Percentiles rank a stretch among this genome's conserved stretches.
phyloP scores from a whole-genome alignment of 2,888 invertebrate species.

The Augiades crinisus region DNA sequence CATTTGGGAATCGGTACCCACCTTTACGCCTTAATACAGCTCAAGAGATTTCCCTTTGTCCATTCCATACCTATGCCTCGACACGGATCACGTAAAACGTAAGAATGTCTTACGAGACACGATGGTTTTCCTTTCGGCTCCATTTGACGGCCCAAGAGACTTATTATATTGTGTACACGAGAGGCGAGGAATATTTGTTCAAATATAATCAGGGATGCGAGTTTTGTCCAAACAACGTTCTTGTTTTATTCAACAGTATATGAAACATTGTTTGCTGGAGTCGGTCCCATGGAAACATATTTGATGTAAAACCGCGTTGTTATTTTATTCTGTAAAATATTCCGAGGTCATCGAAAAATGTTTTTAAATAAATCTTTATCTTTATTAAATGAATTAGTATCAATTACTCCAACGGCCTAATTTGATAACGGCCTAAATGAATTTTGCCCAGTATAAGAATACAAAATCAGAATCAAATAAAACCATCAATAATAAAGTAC shows the following conservation, averaged over 20 bases:
- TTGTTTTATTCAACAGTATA: slow-evolving; percentile 68
- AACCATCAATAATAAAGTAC: too few relatives aligned
- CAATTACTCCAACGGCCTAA: too few relatives aligned
- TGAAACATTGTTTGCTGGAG: slow-evolving; percentile 48
- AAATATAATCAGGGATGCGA: slow-evolving; percentile 77
- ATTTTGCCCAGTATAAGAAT: too few relatives aligned
- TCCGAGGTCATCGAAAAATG: too few relatives aligned
- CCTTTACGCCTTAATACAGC: slow-evolving; percentile 70
- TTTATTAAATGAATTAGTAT: too few relatives aligned
- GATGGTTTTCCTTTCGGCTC: slow-evolving; percentile 74
- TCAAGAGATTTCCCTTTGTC: slow-evolving; percentile 73
- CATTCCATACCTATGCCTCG: slow-evolving; percentile 60
- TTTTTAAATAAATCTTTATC: too few relatives aligned
- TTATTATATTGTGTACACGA: slow-evolving; percentile 77
- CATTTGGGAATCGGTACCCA: slow-evolving; percentile 62
- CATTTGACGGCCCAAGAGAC: slow-evolving; percentile 75
- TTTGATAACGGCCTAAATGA: too few relatives aligned
- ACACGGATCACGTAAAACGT: slow-evolving; percentile 67
- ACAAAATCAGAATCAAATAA: too few relatives aligned
- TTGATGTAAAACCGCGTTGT: slow-evolving; percentile 45
- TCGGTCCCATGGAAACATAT: slow-evolving; percentile 58
- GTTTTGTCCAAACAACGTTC: slow-evolving; percentile 68
- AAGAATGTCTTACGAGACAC: slow-evolving; percentile 55
- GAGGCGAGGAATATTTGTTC: slow-evolving; percentile 71
- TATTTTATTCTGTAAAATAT: background rate